Evolutionary conservation across 1,140 invertebrate species (phyloP).

Genomic region (Hormaphis cornu): DNA sequence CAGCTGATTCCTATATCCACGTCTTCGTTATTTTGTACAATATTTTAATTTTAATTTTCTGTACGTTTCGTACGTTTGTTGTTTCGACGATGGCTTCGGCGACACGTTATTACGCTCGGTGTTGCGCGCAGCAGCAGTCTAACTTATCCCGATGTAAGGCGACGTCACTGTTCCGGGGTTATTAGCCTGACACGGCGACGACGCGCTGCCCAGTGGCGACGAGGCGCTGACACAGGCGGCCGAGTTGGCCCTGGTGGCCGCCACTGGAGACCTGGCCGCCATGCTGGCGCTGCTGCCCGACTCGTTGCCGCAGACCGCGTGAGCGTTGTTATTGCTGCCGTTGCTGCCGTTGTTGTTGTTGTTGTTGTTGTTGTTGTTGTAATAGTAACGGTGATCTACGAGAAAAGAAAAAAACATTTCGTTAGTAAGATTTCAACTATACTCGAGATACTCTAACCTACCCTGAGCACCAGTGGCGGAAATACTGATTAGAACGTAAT

Average conservation of each 20-base stretch:
- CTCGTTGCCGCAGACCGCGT: constrained; percentile 37
- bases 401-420: background rate
- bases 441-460: no score
- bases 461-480: no score
- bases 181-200: constrained; percentile 33
- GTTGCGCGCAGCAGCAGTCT: no score
- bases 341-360: constrained; percentile 52
- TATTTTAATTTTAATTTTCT: no score
- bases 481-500: no score
- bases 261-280: constrained; percentile 53
- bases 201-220: constrained; percentile 61
- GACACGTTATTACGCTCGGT: background rate
- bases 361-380: constrained; percentile 50
- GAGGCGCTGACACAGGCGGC: constrained; percentile 53
- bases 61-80: background rate
- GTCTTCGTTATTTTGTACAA: no score
- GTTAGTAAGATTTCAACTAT: no score
- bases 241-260: constrained; percentile 59
- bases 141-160: constrained; percentile 24
- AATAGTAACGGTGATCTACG: constrained; percentile 14
- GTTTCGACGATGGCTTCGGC: background rate
- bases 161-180: constrained; percentile 14
- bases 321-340: constrained; percentile 43
- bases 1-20: no score
- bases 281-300: constrained; percentile 38